A percentile compares a stretch with the other conserved stretches of the same genome.
Evolutionary conservation across 2,113 vertebrate genomes (phyloP).

Genomic region (Tympanuchus pallidicinctus): DNA sequence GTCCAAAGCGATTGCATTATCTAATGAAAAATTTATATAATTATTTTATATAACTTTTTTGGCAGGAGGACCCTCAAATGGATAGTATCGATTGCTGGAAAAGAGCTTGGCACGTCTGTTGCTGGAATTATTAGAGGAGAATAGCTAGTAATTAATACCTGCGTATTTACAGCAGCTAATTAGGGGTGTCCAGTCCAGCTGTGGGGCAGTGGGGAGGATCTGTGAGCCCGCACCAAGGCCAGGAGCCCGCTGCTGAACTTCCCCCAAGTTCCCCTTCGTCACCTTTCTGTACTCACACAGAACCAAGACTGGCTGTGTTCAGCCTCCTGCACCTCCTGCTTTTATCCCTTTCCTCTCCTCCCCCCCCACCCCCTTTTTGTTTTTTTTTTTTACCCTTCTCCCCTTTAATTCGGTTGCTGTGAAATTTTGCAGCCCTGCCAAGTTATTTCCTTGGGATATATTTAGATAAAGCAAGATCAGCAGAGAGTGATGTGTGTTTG

Average conservation of each 20-base stretch:
- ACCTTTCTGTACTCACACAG: not conserved
- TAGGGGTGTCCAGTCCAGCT: not conserved
- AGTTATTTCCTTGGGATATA: conserved; percentile 79
- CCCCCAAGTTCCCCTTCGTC: not conserved
- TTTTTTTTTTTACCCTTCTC: conserved; percentile 8
- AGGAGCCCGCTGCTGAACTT: not conserved
- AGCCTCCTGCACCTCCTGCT: not conserved
- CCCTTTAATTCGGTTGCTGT: conserved; percentile 58
- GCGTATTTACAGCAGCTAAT: conserved; percentile 68
- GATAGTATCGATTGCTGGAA: conserved; percentile 71
- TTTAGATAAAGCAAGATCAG: conserved; percentile 80
- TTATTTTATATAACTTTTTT: conserved; percentile 78
- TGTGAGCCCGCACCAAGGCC: not conserved
- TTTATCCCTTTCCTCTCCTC: not conserved
- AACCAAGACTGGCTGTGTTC: not conserved
- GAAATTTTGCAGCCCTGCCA: conserved; percentile 76
- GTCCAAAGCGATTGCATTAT: conserved; percentile 70
- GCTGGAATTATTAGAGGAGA: conserved; percentile 63
- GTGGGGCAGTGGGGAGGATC: not conserved
- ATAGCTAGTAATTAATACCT: conserved; percentile 76
- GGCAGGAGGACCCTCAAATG: conserved; percentile 65
- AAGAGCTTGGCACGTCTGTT: conserved; percentile 59
- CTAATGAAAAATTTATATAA: conserved; percentile 74
- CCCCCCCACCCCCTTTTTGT: not conserved
- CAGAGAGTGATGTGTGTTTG: conserved; percentile 71